Evolutionary conservation across 2,113 vertebrate species (phyloP).

Genomic region (Otolemur garnettii): DNA sequence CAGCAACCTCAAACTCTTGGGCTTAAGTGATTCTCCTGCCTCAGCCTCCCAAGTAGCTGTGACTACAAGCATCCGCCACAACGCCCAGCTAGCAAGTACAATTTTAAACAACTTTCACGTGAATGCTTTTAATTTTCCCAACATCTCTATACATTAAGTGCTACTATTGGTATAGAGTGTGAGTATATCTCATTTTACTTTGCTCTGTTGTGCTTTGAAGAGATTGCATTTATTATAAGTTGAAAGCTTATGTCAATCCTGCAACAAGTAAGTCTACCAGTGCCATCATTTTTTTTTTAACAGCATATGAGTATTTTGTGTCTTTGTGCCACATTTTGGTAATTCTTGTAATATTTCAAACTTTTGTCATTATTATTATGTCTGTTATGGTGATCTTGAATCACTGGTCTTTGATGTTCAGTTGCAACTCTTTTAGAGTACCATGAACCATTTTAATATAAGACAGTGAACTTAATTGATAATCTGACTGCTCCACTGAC

Average conservation of each 20-base stretch:
- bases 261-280: background rate
- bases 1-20: too few species aligned
- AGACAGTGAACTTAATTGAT: background rate
- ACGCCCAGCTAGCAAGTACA: background rate
- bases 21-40: too few species aligned
- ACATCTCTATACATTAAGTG: background rate
- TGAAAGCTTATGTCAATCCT: background rate
- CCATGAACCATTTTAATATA: background rate
- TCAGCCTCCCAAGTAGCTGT: too few species aligned
- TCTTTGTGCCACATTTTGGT: background rate
- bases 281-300: background rate
- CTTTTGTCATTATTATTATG: background rate
- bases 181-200: background rate
- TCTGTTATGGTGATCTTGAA: background rate
- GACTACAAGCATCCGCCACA: too few species aligned
- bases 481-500: background rate
- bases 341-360: background rate
- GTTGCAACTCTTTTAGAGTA: background rate
- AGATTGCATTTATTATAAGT: background rate
- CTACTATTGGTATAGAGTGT: background rate
- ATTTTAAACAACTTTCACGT: background rate
- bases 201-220: background rate
- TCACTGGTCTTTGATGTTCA: background rate
- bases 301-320: background rate
- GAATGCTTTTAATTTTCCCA: constrained; percentile 3